Evolutionary conservation across 64 coral and sea anemone genomes (phyloP), one percentile per base, ranked within the genome.

Genomic region (Platygyra sinensis): DNA sequence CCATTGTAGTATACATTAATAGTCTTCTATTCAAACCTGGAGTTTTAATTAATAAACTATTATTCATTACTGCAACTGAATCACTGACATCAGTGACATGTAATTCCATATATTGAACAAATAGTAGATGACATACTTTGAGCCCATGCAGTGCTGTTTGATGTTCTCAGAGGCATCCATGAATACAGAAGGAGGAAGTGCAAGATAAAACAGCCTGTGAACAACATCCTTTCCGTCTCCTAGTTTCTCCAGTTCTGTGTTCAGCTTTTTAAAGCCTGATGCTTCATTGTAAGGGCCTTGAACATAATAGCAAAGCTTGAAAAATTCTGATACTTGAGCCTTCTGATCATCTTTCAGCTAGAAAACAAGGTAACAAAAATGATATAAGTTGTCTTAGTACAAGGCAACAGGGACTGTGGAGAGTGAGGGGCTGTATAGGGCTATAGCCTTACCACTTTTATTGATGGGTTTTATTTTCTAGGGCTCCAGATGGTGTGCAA

Each of bases 181-280:
- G 82, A 98, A 98, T 7, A 98, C 96, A 11, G 96, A 98, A 0
- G 96, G 96, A 46, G 96, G 96, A 31, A 98, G 62, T 3, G 96
- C 96, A 42, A 98, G 82, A 55, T 98, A 98, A 74, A 98, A 98
- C 27, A 98, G 74, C 49, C 94, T 77, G 75, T 98, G 95, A 8
- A 92, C 93, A 67, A 77, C 75, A 79, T 61, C 32, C 72, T 93
- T 98, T 25, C 73, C 90, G 76, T 63, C 50, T 52, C 81, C 87
- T 30, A 95, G 60, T 88, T 93, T 83, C 18, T 95, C 91, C 52
- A 98, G 83, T 39, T 93, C 91, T 46, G 60, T 57, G 84, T 90
- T 95, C 57, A 98, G 87, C 16, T 74, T 73, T 18, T 73, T 39
- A 83, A 88, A 98, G 25, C 90, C 96, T 72, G 87, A 86, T 28